Percentiles rank a stretch among this genome's conserved stretches.
phyloP scores from a whole-genome alignment of 2,888 invertebrate genomes.

The Oscheius sp. region DNA sequence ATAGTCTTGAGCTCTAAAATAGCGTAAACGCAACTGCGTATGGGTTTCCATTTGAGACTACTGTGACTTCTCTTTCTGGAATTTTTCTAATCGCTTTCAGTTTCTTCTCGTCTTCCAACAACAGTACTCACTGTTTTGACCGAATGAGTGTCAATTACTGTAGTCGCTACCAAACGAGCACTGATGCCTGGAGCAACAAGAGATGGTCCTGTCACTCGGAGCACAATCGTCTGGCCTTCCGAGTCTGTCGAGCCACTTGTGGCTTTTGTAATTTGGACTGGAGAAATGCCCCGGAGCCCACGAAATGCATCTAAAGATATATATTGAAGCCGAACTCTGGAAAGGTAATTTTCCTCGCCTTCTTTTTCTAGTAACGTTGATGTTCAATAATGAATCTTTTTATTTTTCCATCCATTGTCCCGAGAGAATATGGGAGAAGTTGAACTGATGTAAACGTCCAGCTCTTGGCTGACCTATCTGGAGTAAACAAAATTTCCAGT shows the following conservation, averaged over 20 bases:
- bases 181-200: constrained; percentile 53
- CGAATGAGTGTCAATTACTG: constrained; percentile 57
- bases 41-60: too few relatives aligned
- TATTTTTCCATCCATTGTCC: too few relatives aligned
- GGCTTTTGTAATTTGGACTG: constrained; percentile 58
- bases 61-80: too few relatives aligned
- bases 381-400: not conserved
- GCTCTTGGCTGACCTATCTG: too few relatives aligned
- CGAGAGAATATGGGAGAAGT: too few relatives aligned
- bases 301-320: constrained; percentile 44
- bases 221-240: constrained; percentile 57
- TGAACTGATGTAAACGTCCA: too few relatives aligned
- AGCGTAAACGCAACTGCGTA: too few relatives aligned
- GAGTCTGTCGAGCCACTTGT: constrained; percentile 56
- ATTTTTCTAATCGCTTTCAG: constrained; percentile 37
- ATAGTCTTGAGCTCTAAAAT: too few relatives aligned
- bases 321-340: not conserved
- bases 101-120: constrained; percentile 47
- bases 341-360: constrained; percentile 30
- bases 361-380: not conserved
- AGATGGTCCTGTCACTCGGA: constrained; percentile 58
- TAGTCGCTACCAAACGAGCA: constrained; percentile 51
- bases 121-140: constrained; percentile 59
- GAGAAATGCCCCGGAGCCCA: constrained; percentile 51
- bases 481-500: too few relatives aligned